Evolutionary conservation across 2,888 invertebrate genomes (phyloP).

Genomic region (Chironomus tentans): DNA sequence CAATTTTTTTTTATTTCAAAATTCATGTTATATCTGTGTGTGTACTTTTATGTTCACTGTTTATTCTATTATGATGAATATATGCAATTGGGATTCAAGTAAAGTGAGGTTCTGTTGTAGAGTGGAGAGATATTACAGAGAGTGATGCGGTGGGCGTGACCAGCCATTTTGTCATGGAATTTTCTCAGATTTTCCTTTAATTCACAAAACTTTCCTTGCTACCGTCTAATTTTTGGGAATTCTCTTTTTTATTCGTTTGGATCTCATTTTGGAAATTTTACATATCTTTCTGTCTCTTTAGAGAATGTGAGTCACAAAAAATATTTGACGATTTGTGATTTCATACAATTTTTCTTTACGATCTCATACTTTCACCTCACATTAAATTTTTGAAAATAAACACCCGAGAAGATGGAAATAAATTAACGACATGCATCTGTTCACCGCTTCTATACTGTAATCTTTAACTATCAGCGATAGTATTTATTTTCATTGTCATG

Average conservation of each 20-base stretch:
- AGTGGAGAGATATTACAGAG: neutral
- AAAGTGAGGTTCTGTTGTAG: neutral
- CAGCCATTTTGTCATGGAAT: neutral
- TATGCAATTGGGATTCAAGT: neutral
- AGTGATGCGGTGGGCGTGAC: neutral
- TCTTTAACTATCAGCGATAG: neutral
- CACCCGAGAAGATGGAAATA: neutral
- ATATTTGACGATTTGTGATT: no score
- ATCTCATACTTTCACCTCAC: neutral
- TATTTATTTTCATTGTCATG: neutral
- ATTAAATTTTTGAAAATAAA: neutral
- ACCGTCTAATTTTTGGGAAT: no score
- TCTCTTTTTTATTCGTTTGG: no score
- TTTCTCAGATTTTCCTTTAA: neutral
- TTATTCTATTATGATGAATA: neutral
- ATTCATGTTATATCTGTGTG: neutral
- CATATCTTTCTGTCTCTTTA: no score
- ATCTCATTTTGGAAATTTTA: no score
- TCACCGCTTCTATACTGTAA: neutral
- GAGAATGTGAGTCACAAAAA: no score
- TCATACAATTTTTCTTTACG: no score
- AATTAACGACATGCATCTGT: conserved; percentile 6
- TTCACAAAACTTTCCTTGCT: no score
- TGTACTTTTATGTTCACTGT: neutral
- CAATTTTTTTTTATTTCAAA: neutral